Conservation (phyloP, 2,113 vertebrate genomes). For the Silurus meridionalis region DNA sequence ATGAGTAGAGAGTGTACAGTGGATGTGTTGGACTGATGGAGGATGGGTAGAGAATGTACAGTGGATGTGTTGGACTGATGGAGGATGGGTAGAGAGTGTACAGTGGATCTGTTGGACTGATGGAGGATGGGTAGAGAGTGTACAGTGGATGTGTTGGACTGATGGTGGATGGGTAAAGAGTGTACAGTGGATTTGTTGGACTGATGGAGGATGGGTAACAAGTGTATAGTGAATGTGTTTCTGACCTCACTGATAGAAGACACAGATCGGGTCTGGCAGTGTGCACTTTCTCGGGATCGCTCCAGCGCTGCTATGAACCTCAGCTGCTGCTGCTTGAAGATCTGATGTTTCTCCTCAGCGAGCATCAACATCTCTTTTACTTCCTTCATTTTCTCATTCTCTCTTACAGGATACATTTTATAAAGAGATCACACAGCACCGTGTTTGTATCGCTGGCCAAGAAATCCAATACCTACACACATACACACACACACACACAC, state of each 20-base stretch:
- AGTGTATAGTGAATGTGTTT: no score
- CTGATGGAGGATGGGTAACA: no score
- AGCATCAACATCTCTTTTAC: constrained; percentile 63
- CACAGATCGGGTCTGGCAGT: constrained; percentile 68
- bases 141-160: no score
- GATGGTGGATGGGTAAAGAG: no score
- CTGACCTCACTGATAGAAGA: constrained; percentile 66
- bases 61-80: no score
- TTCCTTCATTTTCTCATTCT: constrained; percentile 66
- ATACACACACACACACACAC: not conserved
- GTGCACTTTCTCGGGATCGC: constrained; percentile 69
- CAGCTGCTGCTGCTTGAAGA: constrained; percentile 81
- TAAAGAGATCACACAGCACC: not conserved
- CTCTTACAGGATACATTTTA: not conserved
- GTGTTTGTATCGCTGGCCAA: not conserved
- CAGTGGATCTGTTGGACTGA: no score
- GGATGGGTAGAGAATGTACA: no score
- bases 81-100: no score
- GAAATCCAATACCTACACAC: not conserved
- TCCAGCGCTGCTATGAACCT: constrained; percentile 73
- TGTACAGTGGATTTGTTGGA: no score
- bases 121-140: no score
- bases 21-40: no score
- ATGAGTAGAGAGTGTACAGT: no score
- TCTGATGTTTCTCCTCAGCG: constrained; percentile 67